Conservation (phyloP, 2,797 vertebrate genomes). For the Pseudotriccus pelzelni region DNA sequence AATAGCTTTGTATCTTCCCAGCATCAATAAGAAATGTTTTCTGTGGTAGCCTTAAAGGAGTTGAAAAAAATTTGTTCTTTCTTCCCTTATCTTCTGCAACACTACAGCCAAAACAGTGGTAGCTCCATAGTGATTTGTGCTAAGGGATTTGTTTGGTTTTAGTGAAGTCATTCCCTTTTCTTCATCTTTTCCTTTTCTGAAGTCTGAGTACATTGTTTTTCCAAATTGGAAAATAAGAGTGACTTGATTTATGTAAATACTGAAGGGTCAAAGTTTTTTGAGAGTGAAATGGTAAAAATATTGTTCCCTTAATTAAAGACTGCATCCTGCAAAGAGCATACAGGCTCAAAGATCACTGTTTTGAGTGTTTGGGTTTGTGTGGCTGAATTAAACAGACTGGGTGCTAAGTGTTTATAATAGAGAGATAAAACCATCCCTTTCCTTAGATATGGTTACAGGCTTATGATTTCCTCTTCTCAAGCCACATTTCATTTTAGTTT, state of each 20-base stretch:
- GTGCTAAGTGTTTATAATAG: neutral
- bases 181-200: conserved; percentile 23
- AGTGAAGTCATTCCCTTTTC: neutral
- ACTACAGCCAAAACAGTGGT: neutral
- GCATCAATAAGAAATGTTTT: neutral
- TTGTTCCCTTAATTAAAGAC: neutral
- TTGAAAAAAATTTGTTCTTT: neutral
- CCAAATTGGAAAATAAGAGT: neutral
- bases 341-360: neutral
- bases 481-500: neutral
- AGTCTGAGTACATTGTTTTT: neutral
- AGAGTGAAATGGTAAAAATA: neutral
- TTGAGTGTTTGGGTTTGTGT: neutral
- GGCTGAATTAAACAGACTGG: neutral
- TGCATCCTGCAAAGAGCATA: neutral
- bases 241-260: neutral
- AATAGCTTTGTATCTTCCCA: neutral
- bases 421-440: neutral
- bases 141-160: neutral
- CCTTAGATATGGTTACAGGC: neutral
- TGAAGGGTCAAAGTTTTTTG: neutral
- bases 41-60: neutral
- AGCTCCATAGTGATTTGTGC: neutral
- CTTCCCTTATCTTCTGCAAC: neutral
- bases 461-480: neutral